phyloP scores from a whole-genome alignment of 2,888 invertebrate genomes.

The Lissonota sp. region DNA sequence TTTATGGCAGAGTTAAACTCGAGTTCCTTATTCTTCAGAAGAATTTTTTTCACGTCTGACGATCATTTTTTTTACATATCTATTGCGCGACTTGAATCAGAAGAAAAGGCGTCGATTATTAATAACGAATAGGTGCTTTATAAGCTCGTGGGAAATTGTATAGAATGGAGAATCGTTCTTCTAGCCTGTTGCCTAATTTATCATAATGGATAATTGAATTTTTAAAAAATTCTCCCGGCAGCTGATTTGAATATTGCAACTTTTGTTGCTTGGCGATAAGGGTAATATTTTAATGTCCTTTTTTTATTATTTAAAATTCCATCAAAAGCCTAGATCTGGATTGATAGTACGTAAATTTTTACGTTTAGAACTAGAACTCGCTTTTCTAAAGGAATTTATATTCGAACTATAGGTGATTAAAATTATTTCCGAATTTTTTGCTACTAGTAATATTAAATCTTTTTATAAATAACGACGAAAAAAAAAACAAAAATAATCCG shows the following conservation, averaged over 20 bases:
- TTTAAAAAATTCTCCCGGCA: slow-evolving; percentile 20
- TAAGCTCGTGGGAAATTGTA: neutral
- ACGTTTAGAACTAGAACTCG: slow-evolving; percentile 28
- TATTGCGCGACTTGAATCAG: neutral
- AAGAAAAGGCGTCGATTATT: neutral
- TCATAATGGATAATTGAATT: slow-evolving; percentile 6
- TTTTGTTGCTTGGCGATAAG: slow-evolving; percentile 50
- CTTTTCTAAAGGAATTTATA: slow-evolving; percentile 49
- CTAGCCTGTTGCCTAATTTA: slow-evolving; percentile 16
- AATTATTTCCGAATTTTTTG: slow-evolving; percentile 34
- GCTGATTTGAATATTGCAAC: slow-evolving; percentile 36
- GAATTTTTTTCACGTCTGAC: neutral
- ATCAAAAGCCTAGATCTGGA: slow-evolving; percentile 14
- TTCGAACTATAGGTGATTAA: slow-evolving; percentile 21
- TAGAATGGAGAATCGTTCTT: neutral
- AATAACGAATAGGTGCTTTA: slow-evolving; percentile 32
- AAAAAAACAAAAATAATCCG: slow-evolving; percentile 4
- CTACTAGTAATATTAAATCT: slow-evolving; percentile 31
- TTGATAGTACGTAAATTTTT: slow-evolving; percentile 15
- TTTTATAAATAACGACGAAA: neutral
- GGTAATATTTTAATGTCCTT: slow-evolving; percentile 18
- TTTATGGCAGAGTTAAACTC: neutral
- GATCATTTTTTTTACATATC: slow-evolving; percentile 1
- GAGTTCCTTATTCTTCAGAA: slow-evolving; percentile 14
- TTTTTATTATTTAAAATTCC: slow-evolving; percentile 16